Percentiles rank a stretch among this genome's conserved stretches.
phyloP scores from a whole-genome alignment of 2,888 invertebrate species.

The Venustoraphidia nigricollis region DNA sequence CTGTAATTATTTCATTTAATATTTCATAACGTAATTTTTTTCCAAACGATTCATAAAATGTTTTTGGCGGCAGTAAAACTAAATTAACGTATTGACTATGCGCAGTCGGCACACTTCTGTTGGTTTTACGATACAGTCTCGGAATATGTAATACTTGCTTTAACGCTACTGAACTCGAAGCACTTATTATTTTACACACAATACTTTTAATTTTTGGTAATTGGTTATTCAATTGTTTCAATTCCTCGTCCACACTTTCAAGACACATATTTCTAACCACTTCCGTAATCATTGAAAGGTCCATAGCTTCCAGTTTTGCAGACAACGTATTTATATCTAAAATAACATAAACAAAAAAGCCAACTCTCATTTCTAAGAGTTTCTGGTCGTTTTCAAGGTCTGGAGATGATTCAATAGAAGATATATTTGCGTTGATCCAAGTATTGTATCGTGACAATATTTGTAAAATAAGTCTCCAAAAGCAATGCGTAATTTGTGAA shows the following conservation, averaged over 20 bases:
- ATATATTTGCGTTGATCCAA: slow-evolving; percentile 39
- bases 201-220: slow-evolving; percentile 23
- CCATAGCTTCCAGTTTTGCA: slow-evolving; percentile 19
- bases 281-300: slow-evolving; percentile 1
- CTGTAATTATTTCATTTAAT: slow-evolving; percentile 26
- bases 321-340: slow-evolving; percentile 25
- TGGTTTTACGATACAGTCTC: slow-evolving; percentile 79
- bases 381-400: no score
- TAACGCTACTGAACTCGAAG: slow-evolving; percentile 22
- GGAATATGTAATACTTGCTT: slow-evolving; percentile 88
- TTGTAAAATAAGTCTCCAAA: slow-evolving; percentile 81
- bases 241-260: slow-evolving; percentile 9
- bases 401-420: background rate
- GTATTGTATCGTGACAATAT: slow-evolving; percentile 61
- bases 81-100: slow-evolving; percentile 66
- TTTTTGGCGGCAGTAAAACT: slow-evolving; percentile 40
- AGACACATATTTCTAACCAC: background rate
- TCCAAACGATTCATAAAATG: slow-evolving; percentile 37
- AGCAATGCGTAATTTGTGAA: slow-evolving; percentile 60
- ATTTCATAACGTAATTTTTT: slow-evolving; percentile 24
- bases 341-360: slow-evolving; percentile 26
- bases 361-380: slow-evolving; percentile 26
- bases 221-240: slow-evolving; percentile 6
- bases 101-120: slow-evolving; percentile 69
- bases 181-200: slow-evolving; percentile 26